Evolutionary conservation across 1,140 invertebrate species (phyloP).

Genomic region (Asbolus verrucosus): DNA sequence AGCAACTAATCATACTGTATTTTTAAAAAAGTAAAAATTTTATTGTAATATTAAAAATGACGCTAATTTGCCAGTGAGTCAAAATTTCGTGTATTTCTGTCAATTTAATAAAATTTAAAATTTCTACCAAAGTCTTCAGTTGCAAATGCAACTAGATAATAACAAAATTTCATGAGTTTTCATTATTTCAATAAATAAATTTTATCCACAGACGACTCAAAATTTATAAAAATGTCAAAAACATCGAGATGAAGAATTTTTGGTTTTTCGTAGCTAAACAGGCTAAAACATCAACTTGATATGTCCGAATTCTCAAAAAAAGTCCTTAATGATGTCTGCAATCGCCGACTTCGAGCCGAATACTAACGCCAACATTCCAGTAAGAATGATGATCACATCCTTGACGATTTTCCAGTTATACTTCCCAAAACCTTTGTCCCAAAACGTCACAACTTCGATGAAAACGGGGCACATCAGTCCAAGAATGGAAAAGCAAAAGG

Average conservation of each 20-base stretch:
- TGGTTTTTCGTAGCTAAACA: background rate
- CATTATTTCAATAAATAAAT: no score
- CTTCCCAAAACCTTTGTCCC: constrained; percentile 79
- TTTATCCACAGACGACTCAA: no score
- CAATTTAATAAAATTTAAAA: no score
- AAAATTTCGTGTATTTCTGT: no score
- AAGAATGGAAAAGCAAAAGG: constrained; percentile 93
- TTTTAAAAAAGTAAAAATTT: no score
- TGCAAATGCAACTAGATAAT: no score
- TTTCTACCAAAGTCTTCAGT: no score
- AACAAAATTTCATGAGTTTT: no score
- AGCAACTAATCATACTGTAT: no score
- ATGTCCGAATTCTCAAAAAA: background rate
- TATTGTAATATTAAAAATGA: no score
- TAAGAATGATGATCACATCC: constrained; percentile 78
- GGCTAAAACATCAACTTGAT: background rate
- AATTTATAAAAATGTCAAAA: no score
- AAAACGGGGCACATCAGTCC: constrained; percentile 92
- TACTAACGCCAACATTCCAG: constrained; percentile 81
- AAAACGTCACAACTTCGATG: constrained; percentile 86
- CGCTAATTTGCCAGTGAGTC: no score
- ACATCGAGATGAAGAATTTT: background rate
- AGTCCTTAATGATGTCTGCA: constrained; percentile 71
- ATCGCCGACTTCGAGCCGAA: constrained; percentile 85
- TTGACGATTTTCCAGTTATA: constrained; percentile 82